Percentiles rank a stretch among this genome's conserved stretches.
Conservation (phyloP, 2,113 vertebrate species). For the Alces alces region DNA sequence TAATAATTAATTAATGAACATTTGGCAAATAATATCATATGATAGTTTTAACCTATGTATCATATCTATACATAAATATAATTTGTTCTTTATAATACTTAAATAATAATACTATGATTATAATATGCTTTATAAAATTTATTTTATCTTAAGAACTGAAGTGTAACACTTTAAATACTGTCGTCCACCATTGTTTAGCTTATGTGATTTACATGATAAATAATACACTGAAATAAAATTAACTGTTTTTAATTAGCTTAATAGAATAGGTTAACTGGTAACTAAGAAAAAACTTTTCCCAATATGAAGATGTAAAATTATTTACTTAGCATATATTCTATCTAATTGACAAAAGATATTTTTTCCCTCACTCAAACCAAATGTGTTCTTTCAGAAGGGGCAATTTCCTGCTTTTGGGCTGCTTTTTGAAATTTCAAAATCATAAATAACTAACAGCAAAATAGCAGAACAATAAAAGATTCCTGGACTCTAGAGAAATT, state of each 20-base stretch:
- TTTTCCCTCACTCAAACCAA: background rate
- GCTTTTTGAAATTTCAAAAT: background rate
- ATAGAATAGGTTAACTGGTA: slow-evolving; percentile 8
- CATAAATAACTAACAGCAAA: background rate
- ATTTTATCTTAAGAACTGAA: background rate
- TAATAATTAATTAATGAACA: slow-evolving; percentile 2
- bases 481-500: background rate
- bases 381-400: slow-evolving; percentile 1
- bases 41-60: background rate
- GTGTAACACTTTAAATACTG: background rate
- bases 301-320: background rate
- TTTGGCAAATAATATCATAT: background rate
- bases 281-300: background rate
- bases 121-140: background rate
- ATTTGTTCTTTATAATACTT: slow-evolving; percentile 15
- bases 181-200: background rate
- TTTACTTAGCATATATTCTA: background rate
- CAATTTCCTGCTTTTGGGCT: background rate
- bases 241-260: slow-evolving; percentile 1
- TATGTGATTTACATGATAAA: background rate
- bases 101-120: background rate
- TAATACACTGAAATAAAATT: background rate
- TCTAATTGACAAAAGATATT: background rate
- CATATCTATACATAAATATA: background rate
- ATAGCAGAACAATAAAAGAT: background rate